These are phyloP conservation scores for Andinoacara biseriatus DNA, from an alignment of 2,113 vertebrate species.

Conservation along the genomic window DNA sequence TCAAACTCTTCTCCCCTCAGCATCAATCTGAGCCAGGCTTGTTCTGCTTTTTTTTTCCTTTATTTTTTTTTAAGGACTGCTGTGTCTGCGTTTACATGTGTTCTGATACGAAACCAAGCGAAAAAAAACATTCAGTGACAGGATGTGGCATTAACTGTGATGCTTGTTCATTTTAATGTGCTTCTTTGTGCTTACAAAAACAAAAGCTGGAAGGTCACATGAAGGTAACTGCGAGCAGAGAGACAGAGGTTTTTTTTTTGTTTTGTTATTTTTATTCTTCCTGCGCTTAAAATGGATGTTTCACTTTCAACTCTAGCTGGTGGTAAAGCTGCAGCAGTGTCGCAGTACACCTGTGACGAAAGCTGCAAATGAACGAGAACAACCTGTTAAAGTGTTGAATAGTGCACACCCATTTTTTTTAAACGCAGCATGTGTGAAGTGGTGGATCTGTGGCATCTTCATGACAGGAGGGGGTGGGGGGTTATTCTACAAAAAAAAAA, in stretches of 20 bases:
- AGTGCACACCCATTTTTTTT: background rate
- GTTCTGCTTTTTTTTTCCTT: constrained; percentile 20
- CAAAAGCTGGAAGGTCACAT: constrained; percentile 13
- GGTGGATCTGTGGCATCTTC: background rate
- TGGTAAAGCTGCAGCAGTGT: background rate
- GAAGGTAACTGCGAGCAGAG: constrained; percentile 23
- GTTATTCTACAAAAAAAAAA: background rate
- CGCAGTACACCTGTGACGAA: background rate
- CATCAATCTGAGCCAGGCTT: constrained; percentile 61
- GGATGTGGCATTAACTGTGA: constrained; percentile 43
- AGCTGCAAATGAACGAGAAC: background rate
- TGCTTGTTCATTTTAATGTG: constrained; percentile 38
- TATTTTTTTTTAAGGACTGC: constrained; percentile 4
- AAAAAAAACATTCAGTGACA: constrained; percentile 13
- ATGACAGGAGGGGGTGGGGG: background rate
- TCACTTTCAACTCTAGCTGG: background rate
- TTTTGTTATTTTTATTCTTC: background rate
- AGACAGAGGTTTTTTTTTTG: background rate
- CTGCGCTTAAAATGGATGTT: constrained; percentile 6
- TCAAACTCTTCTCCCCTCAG: constrained; percentile 32
- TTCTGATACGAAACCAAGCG: constrained; percentile 48
- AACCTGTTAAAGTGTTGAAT: background rate
- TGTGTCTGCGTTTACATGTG: constrained; percentile 67
- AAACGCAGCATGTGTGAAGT: constrained; percentile 21
- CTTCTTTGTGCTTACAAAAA: constrained; percentile 39